phyloP scores from a whole-genome alignment of 2,888 invertebrate genomes.

The Cryptus viduatorius region DNA sequence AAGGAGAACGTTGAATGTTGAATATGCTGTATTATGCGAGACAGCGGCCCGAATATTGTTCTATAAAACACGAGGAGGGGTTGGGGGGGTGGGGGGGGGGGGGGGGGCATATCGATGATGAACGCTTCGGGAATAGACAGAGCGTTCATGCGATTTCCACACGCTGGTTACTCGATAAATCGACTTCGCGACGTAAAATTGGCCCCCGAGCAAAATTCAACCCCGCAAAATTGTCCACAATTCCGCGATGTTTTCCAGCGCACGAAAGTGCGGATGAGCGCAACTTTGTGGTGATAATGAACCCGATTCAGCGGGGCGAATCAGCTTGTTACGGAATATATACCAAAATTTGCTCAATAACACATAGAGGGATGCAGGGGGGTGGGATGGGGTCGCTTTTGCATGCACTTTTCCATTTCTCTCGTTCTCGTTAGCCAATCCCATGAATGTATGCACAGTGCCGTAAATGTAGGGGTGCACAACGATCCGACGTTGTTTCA shows the following conservation, averaged over 20 bases:
- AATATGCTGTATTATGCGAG: background rate
- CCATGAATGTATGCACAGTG: background rate
- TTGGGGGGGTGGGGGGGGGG: background rate
- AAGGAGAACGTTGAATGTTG: background rate
- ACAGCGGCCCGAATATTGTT: constrained; percentile 15
- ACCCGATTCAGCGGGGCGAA: background rate
- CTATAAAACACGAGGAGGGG: background rate
- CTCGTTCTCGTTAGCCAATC: background rate
- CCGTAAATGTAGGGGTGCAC: background rate
- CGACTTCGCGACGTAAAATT: constrained; percentile 24
- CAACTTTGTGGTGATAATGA: constrained; percentile 15
- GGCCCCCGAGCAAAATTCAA: background rate
- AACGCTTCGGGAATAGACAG: constrained; percentile 6
- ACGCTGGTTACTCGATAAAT: constrained; percentile 24
- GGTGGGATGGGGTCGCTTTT: background rate
- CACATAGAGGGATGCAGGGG: background rate
- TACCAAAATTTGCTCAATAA: constrained; percentile 7
- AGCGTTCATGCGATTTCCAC: constrained; percentile 1
- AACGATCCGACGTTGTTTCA: background rate
- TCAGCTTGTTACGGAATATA: constrained; percentile 15
- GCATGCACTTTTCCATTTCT: background rate
- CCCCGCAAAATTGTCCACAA: background rate
- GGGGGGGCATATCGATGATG: background rate
- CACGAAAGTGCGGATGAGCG: background rate
- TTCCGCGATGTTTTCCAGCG: background rate